A percentile compares a stretch with the other conserved stretches of the same genome.
These are phyloP conservation scores for Meloe dianella DNA, from an alignment of 2,888 invertebrate species.

Conservation along the genomic window DNA sequence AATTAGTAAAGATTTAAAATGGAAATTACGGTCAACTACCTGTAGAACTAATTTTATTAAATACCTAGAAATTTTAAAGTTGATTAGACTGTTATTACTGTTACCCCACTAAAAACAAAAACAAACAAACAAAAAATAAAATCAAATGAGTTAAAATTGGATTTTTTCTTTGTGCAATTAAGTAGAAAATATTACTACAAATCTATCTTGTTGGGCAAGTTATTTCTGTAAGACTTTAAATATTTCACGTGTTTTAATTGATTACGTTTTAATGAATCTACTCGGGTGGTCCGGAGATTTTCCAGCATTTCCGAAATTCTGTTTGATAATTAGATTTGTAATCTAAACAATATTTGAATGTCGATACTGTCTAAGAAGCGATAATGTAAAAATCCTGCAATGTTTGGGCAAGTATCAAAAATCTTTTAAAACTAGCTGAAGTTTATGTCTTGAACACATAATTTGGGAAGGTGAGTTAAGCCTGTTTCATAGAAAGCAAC, in stretches of 20 bases:
- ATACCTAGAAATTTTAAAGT: not conserved
- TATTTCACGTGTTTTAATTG: not conserved
- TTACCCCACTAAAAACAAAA: not conserved
- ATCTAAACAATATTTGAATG: too few relatives aligned
- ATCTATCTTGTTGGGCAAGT: not conserved
- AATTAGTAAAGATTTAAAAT: not conserved
- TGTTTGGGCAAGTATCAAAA: too few relatives aligned
- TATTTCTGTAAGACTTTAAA: not conserved
- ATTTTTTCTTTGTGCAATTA: not conserved
- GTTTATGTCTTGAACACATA: too few relatives aligned
- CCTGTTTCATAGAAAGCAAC: too few relatives aligned
- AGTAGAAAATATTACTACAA: not conserved
- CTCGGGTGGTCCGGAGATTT: not conserved
- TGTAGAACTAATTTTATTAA: not conserved
- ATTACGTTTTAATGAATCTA: not conserved
- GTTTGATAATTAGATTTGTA: too few relatives aligned
- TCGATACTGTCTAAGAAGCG: too few relatives aligned
- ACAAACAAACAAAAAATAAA: too few relatives aligned
- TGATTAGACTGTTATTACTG: conserved; percentile 4
- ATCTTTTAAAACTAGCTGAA: too few relatives aligned
- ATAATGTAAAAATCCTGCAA: too few relatives aligned
- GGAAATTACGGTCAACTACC: conserved; percentile 5
- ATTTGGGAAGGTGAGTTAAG: too few relatives aligned
- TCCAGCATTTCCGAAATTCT: too few relatives aligned
- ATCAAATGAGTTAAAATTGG: not conserved